Conservation (phyloP, 2,797 vertebrate genomes). For the Molossus molossus region DNA sequence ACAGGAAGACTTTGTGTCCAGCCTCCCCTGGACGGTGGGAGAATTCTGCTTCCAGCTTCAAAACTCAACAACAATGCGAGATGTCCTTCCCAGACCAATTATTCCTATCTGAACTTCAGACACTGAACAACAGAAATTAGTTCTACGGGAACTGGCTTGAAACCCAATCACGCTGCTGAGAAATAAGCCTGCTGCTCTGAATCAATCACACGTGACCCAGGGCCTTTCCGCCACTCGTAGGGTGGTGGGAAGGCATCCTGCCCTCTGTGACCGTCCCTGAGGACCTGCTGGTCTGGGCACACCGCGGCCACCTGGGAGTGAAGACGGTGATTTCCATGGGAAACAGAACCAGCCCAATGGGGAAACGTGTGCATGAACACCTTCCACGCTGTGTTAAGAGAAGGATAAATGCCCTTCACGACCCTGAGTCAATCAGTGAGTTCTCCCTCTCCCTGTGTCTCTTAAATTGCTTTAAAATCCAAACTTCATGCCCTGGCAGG, state of each 20-base stretch:
- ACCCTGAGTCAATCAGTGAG: accelerated
- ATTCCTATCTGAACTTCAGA: background rate
- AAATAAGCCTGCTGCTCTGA: background rate
- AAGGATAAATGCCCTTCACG: accelerated
- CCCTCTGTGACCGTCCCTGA: background rate
- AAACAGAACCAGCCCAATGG: accelerated
- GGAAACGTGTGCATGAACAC: accelerated
- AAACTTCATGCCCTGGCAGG: background rate
- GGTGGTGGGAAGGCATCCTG: accelerated
- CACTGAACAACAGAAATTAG: slow-evolving; percentile 32
- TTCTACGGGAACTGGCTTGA: background rate
- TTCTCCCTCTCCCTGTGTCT: background rate
- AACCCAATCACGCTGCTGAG: background rate
- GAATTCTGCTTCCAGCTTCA: background rate
- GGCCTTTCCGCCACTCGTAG: accelerated
- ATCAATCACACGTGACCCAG: slow-evolving; percentile 41
- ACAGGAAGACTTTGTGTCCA: background rate
- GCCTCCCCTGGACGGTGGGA: background rate
- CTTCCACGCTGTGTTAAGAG: background rate
- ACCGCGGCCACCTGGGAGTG: accelerated
- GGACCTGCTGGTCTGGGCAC: background rate
- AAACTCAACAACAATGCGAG: accelerated
- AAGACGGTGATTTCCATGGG: accelerated
- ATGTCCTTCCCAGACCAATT: background rate
- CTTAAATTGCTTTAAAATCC: background rate